Conservation (phyloP, 2,797 vertebrate species). For the Chelonia mydas region DNA sequence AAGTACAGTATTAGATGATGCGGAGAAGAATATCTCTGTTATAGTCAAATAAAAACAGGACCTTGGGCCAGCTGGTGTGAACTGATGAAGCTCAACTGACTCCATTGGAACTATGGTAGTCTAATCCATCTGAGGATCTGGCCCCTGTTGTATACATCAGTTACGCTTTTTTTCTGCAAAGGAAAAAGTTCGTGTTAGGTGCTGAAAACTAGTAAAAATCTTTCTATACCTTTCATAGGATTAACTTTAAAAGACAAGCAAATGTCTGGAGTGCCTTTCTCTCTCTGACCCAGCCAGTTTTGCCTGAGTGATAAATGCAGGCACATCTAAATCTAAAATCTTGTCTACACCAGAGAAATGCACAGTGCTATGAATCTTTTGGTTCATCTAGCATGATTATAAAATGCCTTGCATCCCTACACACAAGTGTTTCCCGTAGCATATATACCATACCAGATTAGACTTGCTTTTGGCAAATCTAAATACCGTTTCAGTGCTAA, state of each 20-base stretch:
- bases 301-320: constrained; percentile 44
- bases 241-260: constrained; percentile 57
- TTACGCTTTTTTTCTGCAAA: background rate
- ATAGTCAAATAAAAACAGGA: background rate
- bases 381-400: constrained; percentile 25
- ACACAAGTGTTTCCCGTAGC: constrained; percentile 11
- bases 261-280: constrained; percentile 39
- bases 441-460: constrained; percentile 13
- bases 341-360: background rate
- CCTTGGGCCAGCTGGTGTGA: background rate
- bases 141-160: constrained; percentile 14
- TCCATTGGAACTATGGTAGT: background rate
- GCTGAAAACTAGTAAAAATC: constrained; percentile 62
- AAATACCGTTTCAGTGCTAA: background rate
- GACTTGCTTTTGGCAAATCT: constrained; percentile 32
- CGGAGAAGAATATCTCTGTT: background rate
- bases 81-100: background rate
- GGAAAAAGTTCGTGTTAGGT: constrained; percentile 8
- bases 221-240: constrained; percentile 41
- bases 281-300: constrained; percentile 35
- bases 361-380: background rate
- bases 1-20: background rate
- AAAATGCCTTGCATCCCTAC: constrained; percentile 39
- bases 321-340: background rate
- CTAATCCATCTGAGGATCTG: background rate